Evolutionary conservation across 1,140 invertebrate genomes (phyloP), one percentile per base, ranked within the genome.

Genomic region (Temnothorax nylanderi): DNA sequence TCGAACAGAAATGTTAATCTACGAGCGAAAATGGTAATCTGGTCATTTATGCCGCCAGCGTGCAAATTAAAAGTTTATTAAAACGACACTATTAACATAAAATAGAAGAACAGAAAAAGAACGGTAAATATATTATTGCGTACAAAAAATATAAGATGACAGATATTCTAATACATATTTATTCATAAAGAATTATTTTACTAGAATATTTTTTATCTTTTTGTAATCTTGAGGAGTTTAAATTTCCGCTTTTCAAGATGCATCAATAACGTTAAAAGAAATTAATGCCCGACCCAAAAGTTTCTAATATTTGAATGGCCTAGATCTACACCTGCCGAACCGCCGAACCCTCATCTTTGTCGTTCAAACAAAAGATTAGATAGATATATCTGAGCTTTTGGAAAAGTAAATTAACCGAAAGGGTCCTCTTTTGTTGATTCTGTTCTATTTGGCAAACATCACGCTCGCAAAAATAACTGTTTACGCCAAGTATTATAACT

Each of bases 1-100:
- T 34, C 49, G 51, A 54, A 85, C 49, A 51, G 62, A 64, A 89
- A 87, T 72, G 71, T 82, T 74, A 86, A 78, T 85, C 44, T 34
- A 41, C 67, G 49, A 51, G 34, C 26, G 10, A 41, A 51, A 67
- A 80, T 54, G n/a, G 47, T 80, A 34, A 65, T 69, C 18, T 21
- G 54, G 49, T 58, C 34, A 32, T 47, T 56, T 26, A 67, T 58
- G 62, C 56, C n/a, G 44, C 69, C 41, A 51, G 26, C 62, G 41
- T 56, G 44, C 56, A 72, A 60, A 56, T 21, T 71, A 84, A 44
- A 47, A 78, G 71, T 89, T 82, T 71, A 41, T 81, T 69, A 54
- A 44, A 21, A 10, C 16, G 16, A n/a, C 13, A 37, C 11, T 34
- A 21, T 32, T 58, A n/a, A 72, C 51, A 69, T 2, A 81, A 89